Conservation (phyloP, 2,797 vertebrate genomes). For the Phylloscopus collybita region DNA sequence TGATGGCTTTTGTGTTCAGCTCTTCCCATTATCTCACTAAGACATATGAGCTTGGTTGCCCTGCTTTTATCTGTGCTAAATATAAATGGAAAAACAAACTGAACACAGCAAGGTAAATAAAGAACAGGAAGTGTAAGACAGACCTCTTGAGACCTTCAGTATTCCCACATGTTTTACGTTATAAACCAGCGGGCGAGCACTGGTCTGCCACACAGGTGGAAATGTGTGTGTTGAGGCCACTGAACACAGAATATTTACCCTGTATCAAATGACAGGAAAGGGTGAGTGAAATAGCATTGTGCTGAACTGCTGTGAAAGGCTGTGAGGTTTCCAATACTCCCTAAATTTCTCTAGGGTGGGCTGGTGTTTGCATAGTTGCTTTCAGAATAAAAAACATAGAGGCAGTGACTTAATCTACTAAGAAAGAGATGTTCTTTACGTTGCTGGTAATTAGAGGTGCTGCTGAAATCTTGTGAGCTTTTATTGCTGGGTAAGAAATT, state of each 20-base stretch:
- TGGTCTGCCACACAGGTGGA: slow-evolving; percentile 67
- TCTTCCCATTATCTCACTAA: slow-evolving; percentile 52
- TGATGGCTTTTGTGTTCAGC: not conserved
- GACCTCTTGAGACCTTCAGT: slow-evolving; percentile 54
- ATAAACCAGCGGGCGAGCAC: slow-evolving; percentile 35
- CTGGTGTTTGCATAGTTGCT: slow-evolving; percentile 31
- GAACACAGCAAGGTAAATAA: slow-evolving; percentile 66
- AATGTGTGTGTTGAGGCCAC: slow-evolving; percentile 34
- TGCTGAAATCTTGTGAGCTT: not conserved
- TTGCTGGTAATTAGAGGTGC: not conserved
- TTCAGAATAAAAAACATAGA: slow-evolving; percentile 9
- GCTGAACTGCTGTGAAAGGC: slow-evolving; percentile 10
- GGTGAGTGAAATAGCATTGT: slow-evolving; percentile 34
- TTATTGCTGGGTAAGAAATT: not conserved
- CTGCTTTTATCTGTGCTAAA: slow-evolving; percentile 60
- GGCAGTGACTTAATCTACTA: not conserved
- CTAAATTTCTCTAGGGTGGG: slow-evolving; percentile 56
- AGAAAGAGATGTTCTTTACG: not conserved
- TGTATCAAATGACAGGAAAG: slow-evolving; percentile 63
- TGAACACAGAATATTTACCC: slow-evolving; percentile 52
- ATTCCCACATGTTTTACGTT: slow-evolving; percentile 65
- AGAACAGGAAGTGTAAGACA: slow-evolving; percentile 64
- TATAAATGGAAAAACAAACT: slow-evolving; percentile 70
- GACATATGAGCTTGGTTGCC: slow-evolving; percentile 37
- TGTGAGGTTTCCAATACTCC: not conserved